Conservation (phyloP, 2,113 vertebrate genomes). For the Tursiops truncatus region DNA sequence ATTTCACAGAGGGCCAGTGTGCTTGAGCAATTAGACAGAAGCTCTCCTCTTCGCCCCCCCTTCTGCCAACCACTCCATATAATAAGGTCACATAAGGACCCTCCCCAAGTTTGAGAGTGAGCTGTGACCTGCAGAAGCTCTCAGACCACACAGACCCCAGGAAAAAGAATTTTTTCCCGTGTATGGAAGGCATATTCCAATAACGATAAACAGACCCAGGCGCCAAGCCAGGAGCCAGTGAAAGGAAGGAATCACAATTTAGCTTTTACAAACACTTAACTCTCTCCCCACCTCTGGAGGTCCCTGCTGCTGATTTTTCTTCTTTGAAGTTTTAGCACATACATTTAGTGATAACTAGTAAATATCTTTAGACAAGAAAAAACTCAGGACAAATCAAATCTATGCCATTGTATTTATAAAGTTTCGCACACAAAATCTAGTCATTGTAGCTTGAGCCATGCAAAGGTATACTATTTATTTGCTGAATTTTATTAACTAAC, state of each 20-base stretch:
- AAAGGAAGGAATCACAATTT: neutral
- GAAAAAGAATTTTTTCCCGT: neutral
- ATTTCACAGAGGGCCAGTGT: conserved; percentile 85
- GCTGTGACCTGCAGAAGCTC: neutral
- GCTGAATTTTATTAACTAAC: neutral
- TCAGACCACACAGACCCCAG: neutral
- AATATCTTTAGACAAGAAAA: conserved; percentile 75
- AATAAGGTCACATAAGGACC: neutral
- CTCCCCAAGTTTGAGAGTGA: neutral
- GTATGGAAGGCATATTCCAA: neutral
- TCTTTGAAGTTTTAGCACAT: conserved; percentile 75
- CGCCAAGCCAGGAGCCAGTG: neutral
- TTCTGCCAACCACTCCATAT: neutral
- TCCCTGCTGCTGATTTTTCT: conserved; percentile 67
- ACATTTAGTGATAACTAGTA: conserved; percentile 70
- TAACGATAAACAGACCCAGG: neutral
- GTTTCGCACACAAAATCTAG: conserved; percentile 74
- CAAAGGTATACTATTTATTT: neutral
- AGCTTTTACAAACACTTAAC: neutral
- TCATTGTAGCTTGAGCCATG: conserved; percentile 66
- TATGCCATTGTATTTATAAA: conserved; percentile 69
- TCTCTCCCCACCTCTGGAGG: neutral
- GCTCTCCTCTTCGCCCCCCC: neutral
- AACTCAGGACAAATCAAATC: conserved; percentile 73
- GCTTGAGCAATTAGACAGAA: conserved; percentile 91